phyloP scores from a whole-genome alignment of 1,140 invertebrate species.

The Hycleus phaleratus region DNA sequence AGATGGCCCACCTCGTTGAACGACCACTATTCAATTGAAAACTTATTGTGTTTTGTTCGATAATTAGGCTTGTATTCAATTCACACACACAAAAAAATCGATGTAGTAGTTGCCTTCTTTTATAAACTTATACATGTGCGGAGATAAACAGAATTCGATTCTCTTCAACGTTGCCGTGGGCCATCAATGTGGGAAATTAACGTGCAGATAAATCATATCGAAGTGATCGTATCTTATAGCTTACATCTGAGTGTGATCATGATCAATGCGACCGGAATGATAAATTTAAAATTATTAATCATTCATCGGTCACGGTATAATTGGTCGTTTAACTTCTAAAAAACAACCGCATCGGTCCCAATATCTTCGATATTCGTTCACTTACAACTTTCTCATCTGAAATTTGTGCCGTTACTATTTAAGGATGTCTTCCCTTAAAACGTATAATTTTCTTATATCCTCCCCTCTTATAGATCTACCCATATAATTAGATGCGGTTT shows the following conservation, averaged over 20 bases:
- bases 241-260: slow-evolving; percentile 29
- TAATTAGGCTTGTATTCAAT: too few relatives aligned
- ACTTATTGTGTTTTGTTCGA: too few relatives aligned
- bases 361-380: too few relatives aligned
- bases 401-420: too few relatives aligned
- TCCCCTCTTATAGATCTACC: slow-evolving; percentile 3
- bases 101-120: too few relatives aligned
- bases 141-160: too few relatives aligned
- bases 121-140: too few relatives aligned
- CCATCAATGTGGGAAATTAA: slow-evolving; percentile 25
- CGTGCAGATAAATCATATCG: slow-evolving; percentile 26
- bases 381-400: too few relatives aligned
- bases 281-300: slow-evolving; percentile 34
- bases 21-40: too few relatives aligned
- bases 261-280: slow-evolving; percentile 30
- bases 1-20: too few relatives aligned
- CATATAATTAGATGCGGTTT: slow-evolving; percentile 13
- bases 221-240: slow-evolving; percentile 19
- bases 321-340: background rate
- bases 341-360: too few relatives aligned
- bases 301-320: slow-evolving; percentile 32
- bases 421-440: background rate
- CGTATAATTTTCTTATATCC: slow-evolving; percentile 11
- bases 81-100: too few relatives aligned
- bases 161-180: slow-evolving; percentile 14